Base-by-base conservation (phyloP, 2,797 vertebrate genomes). In the Cetoscarus ocellatus region DNA sequence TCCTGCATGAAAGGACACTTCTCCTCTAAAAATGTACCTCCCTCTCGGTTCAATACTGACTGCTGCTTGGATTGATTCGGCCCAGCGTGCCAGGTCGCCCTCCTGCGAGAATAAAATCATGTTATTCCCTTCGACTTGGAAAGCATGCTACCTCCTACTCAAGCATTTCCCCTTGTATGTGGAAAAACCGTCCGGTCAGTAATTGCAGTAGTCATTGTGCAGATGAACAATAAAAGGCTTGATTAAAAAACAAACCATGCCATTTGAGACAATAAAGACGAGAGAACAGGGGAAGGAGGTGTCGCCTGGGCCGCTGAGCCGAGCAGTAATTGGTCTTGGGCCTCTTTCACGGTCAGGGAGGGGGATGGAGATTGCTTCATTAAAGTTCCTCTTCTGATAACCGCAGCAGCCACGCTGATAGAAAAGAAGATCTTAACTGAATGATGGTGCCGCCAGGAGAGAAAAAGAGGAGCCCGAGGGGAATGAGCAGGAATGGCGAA, bases 351-450 rank as follows among this genome's bases (percentile, higher is more conserved):
- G 85, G 90, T 91, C 79, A 80, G 88, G 61, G 50, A 34, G 50
- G 82, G 76, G 82, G 72, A 73, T 74, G 82, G 75, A 88, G 91
- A 94, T 94, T 94, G 92, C 91, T 93, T 94, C 93, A 94, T 95
- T 94, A 93, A 84, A 90, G 89, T 91, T 91, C 87, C 89, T 89
- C 81, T 83, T 90, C 85, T 86, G 90, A 93, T 93, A 88, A 88
- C 88, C 69, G 63, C 88, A 64, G 77, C 84, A 65, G 70, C 83
- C 75, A 39, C 65, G 8, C 83, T 55, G 87, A 88, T 79, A 79
- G 86, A 88, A 90, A 82, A 70, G 83, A 74, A 76, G 79, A 89
- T 92, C 77, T 88, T 84, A 86, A 86, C 86, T 76, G 88, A 91
- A 83, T 77, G 83, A 82, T 82, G 56, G 79, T 58, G 80, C 76